phyloP scores from a whole-genome alignment of 2,888 invertebrate genomes.

The Dasysyrphus albostriatus region DNA sequence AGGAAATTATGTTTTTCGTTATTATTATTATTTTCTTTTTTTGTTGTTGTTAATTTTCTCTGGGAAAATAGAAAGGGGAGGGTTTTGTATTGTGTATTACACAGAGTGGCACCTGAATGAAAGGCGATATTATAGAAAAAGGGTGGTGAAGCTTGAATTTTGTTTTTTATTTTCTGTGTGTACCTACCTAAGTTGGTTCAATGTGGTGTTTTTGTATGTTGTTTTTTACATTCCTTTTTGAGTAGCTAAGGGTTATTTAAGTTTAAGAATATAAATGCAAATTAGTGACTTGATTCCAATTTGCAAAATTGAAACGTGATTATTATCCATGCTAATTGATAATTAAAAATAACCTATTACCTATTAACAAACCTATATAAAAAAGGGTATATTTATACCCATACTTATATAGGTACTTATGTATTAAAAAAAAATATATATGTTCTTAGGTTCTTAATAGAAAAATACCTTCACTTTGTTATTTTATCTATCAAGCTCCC shows the following conservation, averaged over 20 bases:
- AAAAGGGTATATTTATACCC: too few relatives aligned
- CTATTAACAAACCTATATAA: neutral
- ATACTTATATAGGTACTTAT: too few relatives aligned
- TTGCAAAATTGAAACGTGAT: slow-evolving; percentile 12
- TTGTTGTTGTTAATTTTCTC: slow-evolving; percentile 55
- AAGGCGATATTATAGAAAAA: neutral
- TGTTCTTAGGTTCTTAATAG: too few relatives aligned
- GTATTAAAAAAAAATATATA: too few relatives aligned
- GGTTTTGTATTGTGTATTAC: neutral
- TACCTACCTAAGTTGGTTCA: neutral
- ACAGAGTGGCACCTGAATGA: neutral
- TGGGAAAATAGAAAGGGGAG: neutral
- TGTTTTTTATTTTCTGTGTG: neutral
- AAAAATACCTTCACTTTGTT: too few relatives aligned
- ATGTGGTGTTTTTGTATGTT: neutral
- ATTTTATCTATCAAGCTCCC: too few relatives aligned
- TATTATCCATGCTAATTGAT: slow-evolving; percentile 3
- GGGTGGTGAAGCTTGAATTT: neutral
- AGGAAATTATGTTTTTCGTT: slow-evolving; percentile 82
- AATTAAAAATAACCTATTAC: too few relatives aligned
- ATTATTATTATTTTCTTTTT: slow-evolving; percentile 74
- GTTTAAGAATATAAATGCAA: slow-evolving; percentile 2
- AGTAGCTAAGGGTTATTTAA: neutral
- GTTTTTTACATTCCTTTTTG: neutral
- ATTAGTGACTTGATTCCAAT: slow-evolving; percentile 2